Evolutionary conservation across 2,113 vertebrate genomes (phyloP).

Genomic region (Melanostigma gelatinosum): DNA sequence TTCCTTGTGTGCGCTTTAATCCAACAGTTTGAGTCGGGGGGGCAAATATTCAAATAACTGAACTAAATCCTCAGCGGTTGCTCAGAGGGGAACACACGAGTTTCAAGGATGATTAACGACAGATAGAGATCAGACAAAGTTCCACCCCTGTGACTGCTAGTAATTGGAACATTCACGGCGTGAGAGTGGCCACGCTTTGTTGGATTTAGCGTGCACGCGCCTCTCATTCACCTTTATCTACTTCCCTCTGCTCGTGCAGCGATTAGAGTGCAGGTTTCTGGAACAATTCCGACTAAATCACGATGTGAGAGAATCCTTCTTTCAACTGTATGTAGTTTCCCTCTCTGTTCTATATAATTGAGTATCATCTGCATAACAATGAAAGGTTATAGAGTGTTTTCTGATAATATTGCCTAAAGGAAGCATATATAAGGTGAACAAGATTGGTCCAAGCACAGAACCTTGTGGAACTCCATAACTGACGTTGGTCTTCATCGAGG

Average conservation of each 20-base stretch:
- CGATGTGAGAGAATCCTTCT: neutral
- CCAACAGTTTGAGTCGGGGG: conserved; percentile 52
- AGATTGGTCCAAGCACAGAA: too few relatives aligned
- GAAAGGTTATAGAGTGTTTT: too few relatives aligned
- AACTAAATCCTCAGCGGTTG: conserved; percentile 57
- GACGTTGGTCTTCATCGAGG: too few relatives aligned
- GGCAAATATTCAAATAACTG: conserved; percentile 66
- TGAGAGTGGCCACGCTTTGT: conserved; percentile 37
- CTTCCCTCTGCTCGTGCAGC: conserved; percentile 13
- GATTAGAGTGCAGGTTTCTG: neutral
- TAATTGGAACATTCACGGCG: conserved; percentile 66
- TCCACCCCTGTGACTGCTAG: conserved; percentile 42
- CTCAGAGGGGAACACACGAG: conserved; percentile 37
- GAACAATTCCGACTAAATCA: neutral
- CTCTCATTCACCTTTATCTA: conserved; percentile 20
- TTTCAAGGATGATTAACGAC: conserved; percentile 68
- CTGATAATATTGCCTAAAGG: too few relatives aligned
- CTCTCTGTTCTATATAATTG: neutral
- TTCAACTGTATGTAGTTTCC: neutral
- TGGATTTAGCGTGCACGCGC: conserved; percentile 18
- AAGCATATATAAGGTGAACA: too few relatives aligned
- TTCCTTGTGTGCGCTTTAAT: conserved; percentile 51
- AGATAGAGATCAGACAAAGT: conserved; percentile 55
- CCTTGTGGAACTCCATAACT: too few relatives aligned
- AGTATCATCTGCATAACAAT: too few relatives aligned